Base-by-base conservation (phyloP, 2,113 vertebrate species). In the Mesocricetus auratus region DNA sequence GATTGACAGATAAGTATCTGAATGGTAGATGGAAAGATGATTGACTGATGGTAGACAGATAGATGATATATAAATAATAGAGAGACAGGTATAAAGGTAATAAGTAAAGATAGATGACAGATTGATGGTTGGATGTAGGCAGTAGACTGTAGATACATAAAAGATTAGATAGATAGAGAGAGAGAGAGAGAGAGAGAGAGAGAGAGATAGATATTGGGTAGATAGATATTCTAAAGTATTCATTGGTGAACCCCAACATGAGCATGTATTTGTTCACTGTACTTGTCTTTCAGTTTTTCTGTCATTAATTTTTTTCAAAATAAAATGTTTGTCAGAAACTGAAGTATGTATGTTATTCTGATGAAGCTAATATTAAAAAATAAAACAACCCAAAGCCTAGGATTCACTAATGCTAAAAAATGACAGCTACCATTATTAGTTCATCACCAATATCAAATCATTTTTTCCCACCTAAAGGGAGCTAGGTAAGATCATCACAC, bases 321-420 rank as follows among this genome's bases (percentile, higher is more conserved):
- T 77, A 50, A 93, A 94, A 75, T 88, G 19, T 93, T 77, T 85
- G 7, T 10, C 11, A 4, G 7, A 12, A 89, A 90, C 93, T 53
- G 66, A 90, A 85, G 50, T 69, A 86, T 16, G n/a, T 60, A 1
- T 75, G 1, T 45, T 91, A 74, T 36, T 91, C 73, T 62, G 47
- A 68, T 90, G 69, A 92, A 90, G 33, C 82, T 90, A n/a, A 87
- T 68, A 69, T 74, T 79, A 50, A 12, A 90, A 95, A 96, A 60
- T 60, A 66, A 85, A 82, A 66, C 33, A 26, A 7, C 26, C 50
- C 42, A 62, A 45, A 10, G 11, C 31, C 64, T 89, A 73, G 21
- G 39, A 39, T 36, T 22, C 36, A 45, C 8, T 33, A 50, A 31
- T 9, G 74, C 36, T 75, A 58, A 24, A 83, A 85, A 96, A 45